Conservation (phyloP, 2,888 invertebrate genomes). For the Phlogophora meticulosa region DNA sequence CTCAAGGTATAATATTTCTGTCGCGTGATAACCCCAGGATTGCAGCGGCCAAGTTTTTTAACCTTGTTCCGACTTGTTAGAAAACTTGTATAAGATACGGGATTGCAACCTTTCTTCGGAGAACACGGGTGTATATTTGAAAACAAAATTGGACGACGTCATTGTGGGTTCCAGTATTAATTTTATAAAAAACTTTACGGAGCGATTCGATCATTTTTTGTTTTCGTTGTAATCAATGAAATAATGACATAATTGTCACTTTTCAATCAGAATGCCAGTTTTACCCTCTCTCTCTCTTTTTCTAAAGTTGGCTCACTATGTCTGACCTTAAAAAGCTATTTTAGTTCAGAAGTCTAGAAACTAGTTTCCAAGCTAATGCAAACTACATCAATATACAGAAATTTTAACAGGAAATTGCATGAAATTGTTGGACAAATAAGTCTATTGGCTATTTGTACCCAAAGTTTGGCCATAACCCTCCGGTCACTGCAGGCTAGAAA, state of each 20-base stretch:
- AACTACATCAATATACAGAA: conserved; percentile 20
- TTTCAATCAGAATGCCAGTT: too few relatives aligned
- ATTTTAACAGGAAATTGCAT: conserved; percentile 24
- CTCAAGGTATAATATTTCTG: conserved; percentile 40
- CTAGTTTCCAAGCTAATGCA: neutral
- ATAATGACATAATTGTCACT: too few relatives aligned
- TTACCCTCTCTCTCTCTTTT: too few relatives aligned
- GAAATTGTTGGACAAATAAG: conserved; percentile 41
- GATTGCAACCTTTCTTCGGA: conserved; percentile 30
- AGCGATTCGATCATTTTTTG: too few relatives aligned
- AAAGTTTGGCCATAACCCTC: conserved; percentile 50
- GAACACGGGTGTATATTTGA: conserved; percentile 35
- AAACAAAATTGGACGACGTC: conserved; percentile 15
- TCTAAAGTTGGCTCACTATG: too few relatives aligned
- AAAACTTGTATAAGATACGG: conserved; percentile 32
- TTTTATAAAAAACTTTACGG: neutral
- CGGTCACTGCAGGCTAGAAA: conserved; percentile 28
- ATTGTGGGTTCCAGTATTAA: neutral
- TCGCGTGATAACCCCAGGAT: conserved; percentile 43
- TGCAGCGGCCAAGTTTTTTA: conserved; percentile 51
- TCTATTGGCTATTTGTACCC: conserved; percentile 24
- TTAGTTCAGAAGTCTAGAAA: too few relatives aligned
- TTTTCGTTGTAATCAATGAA: too few relatives aligned
- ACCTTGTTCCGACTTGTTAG: conserved; percentile 46
- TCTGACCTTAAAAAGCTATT: too few relatives aligned